Base-by-base conservation (phyloP, 2,797 vertebrate species). In the Jordanella pulchra region DNA sequence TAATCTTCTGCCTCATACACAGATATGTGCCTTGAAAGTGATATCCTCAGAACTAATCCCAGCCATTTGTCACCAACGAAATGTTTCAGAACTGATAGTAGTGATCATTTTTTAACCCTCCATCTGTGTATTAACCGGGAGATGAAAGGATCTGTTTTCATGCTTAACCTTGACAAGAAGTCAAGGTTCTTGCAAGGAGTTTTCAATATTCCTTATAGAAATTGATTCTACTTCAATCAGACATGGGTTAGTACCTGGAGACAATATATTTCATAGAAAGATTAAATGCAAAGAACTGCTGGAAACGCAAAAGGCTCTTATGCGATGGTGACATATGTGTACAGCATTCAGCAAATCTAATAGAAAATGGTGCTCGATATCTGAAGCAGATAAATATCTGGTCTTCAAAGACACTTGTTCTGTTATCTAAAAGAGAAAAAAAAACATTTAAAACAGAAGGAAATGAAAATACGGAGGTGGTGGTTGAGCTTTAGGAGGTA, bases 21-120 rank as follows among this genome's bases (percentile, higher is more conserved):
- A 74, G 73, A 75, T 69, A 56, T 74, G 66, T 54, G 60, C 76
- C 83, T 70, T 63, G 51, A 60, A 67, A 66, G 45, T 44, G 65
- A 80, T 63, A 71, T 72, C 50, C 58, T 61, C 58, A 23, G 39
- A 61, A 35, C 58, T 39, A 61, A 61, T 35, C 58, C 58, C 73
- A 54, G 42, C 44, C 72, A 44, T 60, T 44, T 53, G 53, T 74
- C 65, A 67, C 30, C 15, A 70, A 7, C 65, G 3, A 39, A n/a
- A 53, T 69, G 58, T 79, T 69, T 71, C 28, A 77, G 60, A 51
- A 44, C n/a, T 27, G 30, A 60, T 68, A 67, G 56, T 2, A 7
- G 44, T 51, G 14, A 71, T 48, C 18, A 32, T 51, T 67, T 35
- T n/a, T 51, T 23, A n/a, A 51, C 23, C 35, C n/a, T 23, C 32